These are phyloP conservation scores for Pyrochroa serraticornis DNA, from an alignment of 2,888 invertebrate genomes.

Conservation along the genomic window DNA sequence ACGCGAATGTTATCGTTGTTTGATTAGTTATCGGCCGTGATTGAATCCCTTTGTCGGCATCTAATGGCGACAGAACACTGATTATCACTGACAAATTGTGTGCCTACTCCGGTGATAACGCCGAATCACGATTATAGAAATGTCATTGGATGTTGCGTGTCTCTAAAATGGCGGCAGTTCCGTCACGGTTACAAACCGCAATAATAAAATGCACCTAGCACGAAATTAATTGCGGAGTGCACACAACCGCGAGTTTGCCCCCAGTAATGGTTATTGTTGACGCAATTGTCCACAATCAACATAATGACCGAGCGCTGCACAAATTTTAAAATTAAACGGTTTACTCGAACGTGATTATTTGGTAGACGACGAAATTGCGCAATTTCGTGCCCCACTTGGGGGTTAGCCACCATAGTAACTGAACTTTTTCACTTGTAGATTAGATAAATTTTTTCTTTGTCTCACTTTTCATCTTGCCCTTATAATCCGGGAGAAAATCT, in stretches of 20 bases:
- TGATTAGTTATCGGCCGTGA: constrained; percentile 51
- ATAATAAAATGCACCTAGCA: not conserved
- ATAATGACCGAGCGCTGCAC: no score
- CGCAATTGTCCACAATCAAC: no score
- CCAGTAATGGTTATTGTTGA: not conserved
- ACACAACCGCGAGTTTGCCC: not conserved
- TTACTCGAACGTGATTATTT: no score
- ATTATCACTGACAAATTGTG: constrained; percentile 52
- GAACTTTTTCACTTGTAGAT: not conserved
- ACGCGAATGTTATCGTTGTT: constrained; percentile 45
- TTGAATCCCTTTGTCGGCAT: constrained; percentile 55
- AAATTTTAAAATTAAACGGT: no score
- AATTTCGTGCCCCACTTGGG: no score
- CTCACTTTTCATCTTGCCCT: no score
- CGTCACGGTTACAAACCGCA: not conserved
- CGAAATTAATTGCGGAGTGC: no score
- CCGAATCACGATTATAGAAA: constrained; percentile 20
- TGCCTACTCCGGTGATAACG: constrained; percentile 32
- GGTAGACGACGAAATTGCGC: no score
- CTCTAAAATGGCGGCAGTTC: constrained; percentile 19
- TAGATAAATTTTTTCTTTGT: no score
- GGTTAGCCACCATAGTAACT: not conserved
- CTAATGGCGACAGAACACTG: constrained; percentile 50
- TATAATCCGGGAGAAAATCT: no score
- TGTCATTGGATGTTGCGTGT: constrained; percentile 11